Evolutionary conservation across 2,113 vertebrate genomes (phyloP).

Genomic region (Thinocorus orbignyianus): DNA sequence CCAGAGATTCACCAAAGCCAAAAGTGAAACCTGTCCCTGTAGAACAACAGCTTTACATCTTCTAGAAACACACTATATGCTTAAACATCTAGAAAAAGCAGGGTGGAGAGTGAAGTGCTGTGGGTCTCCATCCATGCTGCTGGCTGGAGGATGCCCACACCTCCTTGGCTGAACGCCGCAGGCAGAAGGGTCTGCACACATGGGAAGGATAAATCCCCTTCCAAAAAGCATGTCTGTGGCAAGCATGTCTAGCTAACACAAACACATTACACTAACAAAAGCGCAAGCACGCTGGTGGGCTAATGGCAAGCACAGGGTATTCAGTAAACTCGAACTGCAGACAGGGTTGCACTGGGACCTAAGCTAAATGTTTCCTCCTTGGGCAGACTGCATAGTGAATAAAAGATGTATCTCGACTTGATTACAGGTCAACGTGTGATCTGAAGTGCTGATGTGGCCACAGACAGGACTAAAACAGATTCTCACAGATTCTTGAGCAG

Average conservation of each 20-base stretch:
- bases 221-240: not conserved
- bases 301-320: not conserved
- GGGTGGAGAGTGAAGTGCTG: not conserved
- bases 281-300: accelerated
- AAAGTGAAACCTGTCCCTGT: not conserved
- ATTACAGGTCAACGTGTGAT: not conserved
- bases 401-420: not conserved
- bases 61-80: not conserved
- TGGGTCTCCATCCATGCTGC: not conserved
- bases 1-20: not conserved
- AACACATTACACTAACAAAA: not conserved
- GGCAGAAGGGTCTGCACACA: not conserved
- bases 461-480: not conserved
- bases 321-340: not conserved
- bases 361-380: not conserved
- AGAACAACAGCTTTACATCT: not conserved
- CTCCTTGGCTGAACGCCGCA: not conserved
- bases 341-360: not conserved
- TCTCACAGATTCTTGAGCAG: not conserved
- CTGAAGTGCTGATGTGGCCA: not conserved
- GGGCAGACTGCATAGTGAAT: not conserved
- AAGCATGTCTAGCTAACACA: not conserved
- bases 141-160: not conserved
- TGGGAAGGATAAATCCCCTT: not conserved
- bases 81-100: not conserved